Conservation (phyloP, 1,140 invertebrate genomes). For the Pollicipes pollicipes region DNA sequence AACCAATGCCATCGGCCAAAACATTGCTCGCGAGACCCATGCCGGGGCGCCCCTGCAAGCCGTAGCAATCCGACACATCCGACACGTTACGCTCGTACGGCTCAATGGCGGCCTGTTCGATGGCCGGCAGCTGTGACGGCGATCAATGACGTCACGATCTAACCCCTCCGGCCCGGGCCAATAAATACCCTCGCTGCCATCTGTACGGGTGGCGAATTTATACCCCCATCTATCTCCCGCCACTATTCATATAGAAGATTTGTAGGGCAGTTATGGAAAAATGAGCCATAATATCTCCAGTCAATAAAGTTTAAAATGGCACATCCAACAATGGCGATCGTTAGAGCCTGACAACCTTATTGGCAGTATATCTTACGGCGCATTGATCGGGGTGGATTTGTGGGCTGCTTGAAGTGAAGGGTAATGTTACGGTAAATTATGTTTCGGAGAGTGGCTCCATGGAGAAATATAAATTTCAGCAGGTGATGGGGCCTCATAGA, state of each 20-base stretch:
- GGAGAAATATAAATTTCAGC: not conserved
- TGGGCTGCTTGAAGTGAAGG: not conserved
- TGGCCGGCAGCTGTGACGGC: too few species aligned
- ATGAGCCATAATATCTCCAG: conserved; percentile 1
- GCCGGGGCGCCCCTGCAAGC: too few species aligned
- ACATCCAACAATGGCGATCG: conserved; percentile 1
- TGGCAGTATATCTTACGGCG: not conserved
- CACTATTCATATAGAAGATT: conserved; percentile 2
- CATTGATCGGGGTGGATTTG: not conserved
- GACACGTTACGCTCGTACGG: too few species aligned
- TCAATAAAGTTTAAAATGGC: conserved; percentile 1
- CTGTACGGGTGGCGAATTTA: not conserved
- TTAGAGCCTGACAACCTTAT: not conserved
- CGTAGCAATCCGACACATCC: too few species aligned
- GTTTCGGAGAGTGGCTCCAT: not conserved
- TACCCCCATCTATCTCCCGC: not conserved
- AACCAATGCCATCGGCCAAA: too few species aligned
- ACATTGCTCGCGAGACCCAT: too few species aligned
- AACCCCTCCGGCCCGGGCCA: not conserved
- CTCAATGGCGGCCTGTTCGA: too few species aligned
- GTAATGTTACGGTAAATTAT: conserved; percentile 1
- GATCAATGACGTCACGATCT: not conserved
- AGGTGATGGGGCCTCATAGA: not conserved
- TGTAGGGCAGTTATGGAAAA: conserved; percentile 1
- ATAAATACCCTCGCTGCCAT: not conserved